Conservation (phyloP, 2,888 invertebrate genomes). For the Phyllotreta striolata region DNA sequence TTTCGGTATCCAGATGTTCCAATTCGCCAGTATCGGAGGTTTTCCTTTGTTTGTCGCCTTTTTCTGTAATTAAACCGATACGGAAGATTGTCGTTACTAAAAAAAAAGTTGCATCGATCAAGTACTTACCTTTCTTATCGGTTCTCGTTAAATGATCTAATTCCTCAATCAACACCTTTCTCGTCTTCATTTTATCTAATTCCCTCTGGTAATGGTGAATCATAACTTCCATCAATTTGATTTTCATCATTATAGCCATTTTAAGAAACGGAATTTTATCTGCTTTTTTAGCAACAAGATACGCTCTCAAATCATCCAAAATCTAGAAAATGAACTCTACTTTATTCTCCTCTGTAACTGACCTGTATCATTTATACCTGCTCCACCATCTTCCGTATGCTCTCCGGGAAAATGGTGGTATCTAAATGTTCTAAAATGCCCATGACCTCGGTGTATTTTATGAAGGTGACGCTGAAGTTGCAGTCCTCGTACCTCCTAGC, state of each 20-base stretch:
- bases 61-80: conserved; percentile 14
- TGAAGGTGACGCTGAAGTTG: conserved; percentile 46
- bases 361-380: conserved; percentile 1
- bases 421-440: conserved; percentile 33
- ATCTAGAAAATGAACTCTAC: conserved; percentile 4
- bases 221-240: conserved; percentile 50
- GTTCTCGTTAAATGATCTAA: conserved; percentile 42
- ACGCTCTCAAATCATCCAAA: neutral
- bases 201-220: conserved; percentile 43
- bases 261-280: conserved; percentile 7
- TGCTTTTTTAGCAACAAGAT: neutral
- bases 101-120: neutral
- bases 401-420: conserved; percentile 33
- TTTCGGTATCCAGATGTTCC: conserved; percentile 37
- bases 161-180: conserved; percentile 41
- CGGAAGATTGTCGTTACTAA: neutral
- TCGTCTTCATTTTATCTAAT: conserved; percentile 42
- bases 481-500: conserved; percentile 44
- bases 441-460: conserved; percentile 46
- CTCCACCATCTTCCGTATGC: neutral
- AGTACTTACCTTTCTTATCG: conserved; percentile 35
- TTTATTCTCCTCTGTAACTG: neutral
- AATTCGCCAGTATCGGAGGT: too few species aligned
- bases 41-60: conserved; percentile 3
- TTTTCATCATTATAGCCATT: conserved; percentile 46